A percentile compares a stretch with the other conserved stretches of the same genome.
phyloP scores from a whole-genome alignment of 2,113 vertebrate species.

The Falco punctatus region DNA sequence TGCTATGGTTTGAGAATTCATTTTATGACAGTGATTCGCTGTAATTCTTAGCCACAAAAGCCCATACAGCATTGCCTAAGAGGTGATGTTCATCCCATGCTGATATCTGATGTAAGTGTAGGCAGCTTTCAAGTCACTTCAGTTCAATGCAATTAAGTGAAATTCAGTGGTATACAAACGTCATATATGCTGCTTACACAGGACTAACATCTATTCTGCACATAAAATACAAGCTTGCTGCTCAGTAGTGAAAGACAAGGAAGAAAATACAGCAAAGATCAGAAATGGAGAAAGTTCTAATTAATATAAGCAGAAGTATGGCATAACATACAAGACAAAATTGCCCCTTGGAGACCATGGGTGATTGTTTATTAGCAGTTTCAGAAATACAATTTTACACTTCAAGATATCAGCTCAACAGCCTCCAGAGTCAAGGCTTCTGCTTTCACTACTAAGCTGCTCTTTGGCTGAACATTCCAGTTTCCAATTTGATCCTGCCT shows the following conservation, averaged over 20 bases:
- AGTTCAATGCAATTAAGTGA: neutral
- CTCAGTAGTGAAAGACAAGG: neutral
- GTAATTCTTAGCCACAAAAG: neutral
- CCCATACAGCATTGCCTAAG: neutral
- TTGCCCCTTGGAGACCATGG: neutral
- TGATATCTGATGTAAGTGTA: neutral
- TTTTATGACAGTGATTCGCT: neutral
- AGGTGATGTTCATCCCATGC: neutral
- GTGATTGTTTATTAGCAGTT: constrained; percentile 28
- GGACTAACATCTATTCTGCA: neutral
- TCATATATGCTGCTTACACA: neutral
- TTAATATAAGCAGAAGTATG: constrained; percentile 1
- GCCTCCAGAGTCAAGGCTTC: constrained; percentile 20
- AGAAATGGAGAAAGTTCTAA: constrained; percentile 6
- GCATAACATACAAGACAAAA: neutral
- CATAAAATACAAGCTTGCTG: neutral
- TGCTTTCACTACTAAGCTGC: constrained; percentile 28
- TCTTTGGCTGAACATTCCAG: constrained; percentile 33
- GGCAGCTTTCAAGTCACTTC: neutral
- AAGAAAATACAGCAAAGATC: constrained; percentile 6
- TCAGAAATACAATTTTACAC: constrained; percentile 19
- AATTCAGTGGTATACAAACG: neutral
- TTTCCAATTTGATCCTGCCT: constrained; percentile 59
- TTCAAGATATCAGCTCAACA: neutral
- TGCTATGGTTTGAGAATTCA: neutral